Percentiles rank a stretch among this genome's conserved stretches.
phyloP scores from a whole-genome alignment of 2,797 vertebrate species.

The Tamandua tetradactyla region DNA sequence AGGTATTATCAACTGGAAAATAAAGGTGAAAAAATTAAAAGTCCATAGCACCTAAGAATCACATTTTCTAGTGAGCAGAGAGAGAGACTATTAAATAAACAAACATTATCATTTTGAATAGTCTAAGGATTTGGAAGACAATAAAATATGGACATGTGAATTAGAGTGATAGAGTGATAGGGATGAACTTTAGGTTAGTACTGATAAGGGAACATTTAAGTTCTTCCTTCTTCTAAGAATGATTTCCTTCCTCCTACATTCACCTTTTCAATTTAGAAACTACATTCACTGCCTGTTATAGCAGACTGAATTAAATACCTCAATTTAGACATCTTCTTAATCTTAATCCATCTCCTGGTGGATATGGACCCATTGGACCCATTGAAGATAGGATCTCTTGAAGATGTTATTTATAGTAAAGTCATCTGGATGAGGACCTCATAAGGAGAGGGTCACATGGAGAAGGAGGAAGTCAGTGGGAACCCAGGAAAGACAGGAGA shows the following conservation, averaged over 20 bases:
- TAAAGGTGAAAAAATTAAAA: neutral
- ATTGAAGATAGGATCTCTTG: too few species aligned
- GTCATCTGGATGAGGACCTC: too few species aligned
- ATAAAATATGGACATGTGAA: neutral
- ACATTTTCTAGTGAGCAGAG: neutral
- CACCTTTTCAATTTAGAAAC: neutral
- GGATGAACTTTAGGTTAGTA: neutral
- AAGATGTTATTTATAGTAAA: too few species aligned
- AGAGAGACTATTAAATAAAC: neutral
- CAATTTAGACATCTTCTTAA: too few species aligned
- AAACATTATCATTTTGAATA: neutral
- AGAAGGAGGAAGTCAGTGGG: too few species aligned
- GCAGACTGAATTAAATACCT: too few species aligned
- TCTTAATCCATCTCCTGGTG: too few species aligned
- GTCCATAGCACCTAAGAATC: neutral
- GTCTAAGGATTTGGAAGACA: neutral
- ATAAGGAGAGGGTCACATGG: too few species aligned
- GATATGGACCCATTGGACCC: too few species aligned
- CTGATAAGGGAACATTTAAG: neutral
- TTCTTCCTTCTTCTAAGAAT: neutral
- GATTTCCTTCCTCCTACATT: neutral
- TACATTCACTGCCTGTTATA: neutral
- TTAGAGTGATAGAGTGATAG: neutral
- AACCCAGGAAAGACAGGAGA: too few species aligned
- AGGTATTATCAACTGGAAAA: constrained; percentile 25